Evolutionary conservation across 1,140 invertebrate species (phyloP), one percentile per base, ranked within the genome.

Genomic region (Listronotus oregonensis): DNA sequence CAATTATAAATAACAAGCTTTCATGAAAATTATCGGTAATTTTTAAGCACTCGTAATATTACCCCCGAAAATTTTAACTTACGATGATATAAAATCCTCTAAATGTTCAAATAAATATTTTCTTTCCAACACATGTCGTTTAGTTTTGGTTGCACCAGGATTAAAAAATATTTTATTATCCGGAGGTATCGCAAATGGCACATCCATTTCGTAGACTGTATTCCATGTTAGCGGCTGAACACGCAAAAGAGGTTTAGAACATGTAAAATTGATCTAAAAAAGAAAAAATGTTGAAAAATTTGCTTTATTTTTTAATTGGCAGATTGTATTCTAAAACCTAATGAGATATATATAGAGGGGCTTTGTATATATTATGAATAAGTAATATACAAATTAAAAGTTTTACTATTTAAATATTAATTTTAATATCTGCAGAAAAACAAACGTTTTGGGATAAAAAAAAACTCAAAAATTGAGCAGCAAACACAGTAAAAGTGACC

Each of bases 211-310:
- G 34, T 56, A 68, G 7, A 73, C 61, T 10, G 66, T 65, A 18
- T 71, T 69, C 50, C 66, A 67, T 21, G 69, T 69, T 47, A 66
- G 66, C 3, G 75, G 73, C 43, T 71, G 67, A 52, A 66, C 31
- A 8, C 68, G 64, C 65, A 75, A 61, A 44, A 76, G 47, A 14
- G 66, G 58, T 58, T 71, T 73, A 21, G 72, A 52, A 27, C 64
- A 59, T 11, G 73, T 70, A 32, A 69, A 50, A 44, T 69, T 71
- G 18, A 73, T 64, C 73, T 75, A 49, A 71, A 74, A 55, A 50
- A 57, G 21, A 27, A 27, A 27, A 27, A 27, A 27, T 27, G 5
- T 27, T 59, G 6, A 47, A 44, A 27, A 21, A 31, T 27, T 14
- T 44, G 44, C n/a, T 9, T n/a, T 43, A 51, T 15, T n/a, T 7